Evolutionary conservation across 2,113 vertebrate genomes (phyloP).

Genomic region (Amblyornis subalaris): DNA sequence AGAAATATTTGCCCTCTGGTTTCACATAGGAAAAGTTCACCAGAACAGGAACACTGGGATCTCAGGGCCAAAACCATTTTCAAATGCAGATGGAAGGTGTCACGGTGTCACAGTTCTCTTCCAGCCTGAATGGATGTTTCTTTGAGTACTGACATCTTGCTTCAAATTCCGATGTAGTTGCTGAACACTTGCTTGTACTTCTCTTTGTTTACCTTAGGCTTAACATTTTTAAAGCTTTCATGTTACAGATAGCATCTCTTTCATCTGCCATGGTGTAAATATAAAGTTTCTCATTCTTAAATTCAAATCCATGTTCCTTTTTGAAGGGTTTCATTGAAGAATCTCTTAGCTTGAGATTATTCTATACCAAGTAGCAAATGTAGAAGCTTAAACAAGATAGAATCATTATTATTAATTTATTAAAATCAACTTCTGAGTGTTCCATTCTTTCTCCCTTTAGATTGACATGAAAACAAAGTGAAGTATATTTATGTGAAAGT

Average conservation of each 20-base stretch:
- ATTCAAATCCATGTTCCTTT: not conserved
- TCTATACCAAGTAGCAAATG: not conserved
- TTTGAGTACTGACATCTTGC: not conserved
- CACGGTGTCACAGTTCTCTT: not conserved
- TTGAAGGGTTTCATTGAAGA: constrained; percentile 2
- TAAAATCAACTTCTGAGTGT: constrained; percentile 15
- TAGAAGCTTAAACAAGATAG: constrained; percentile 3
- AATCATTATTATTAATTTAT: constrained; percentile 41
- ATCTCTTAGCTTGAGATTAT: not conserved
- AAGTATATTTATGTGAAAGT: not conserved
- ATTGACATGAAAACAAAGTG: not conserved
- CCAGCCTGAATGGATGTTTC: not conserved
- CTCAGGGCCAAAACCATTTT: not conserved
- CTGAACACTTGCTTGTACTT: not conserved
- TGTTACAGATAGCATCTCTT: not conserved
- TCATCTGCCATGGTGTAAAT: not conserved
- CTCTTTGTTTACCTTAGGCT: not conserved
- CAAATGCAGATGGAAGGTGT: not conserved
- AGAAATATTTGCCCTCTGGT: not conserved
- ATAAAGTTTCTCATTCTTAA: constrained; percentile 19
- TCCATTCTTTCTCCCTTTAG: not conserved
- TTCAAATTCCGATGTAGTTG: not conserved
- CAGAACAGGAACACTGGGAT: not conserved
- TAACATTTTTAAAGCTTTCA: not conserved
- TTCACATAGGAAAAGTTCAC: not conserved